Conservation (phyloP, 2,113 vertebrate species). For the Cyrtonyx montezumae region DNA sequence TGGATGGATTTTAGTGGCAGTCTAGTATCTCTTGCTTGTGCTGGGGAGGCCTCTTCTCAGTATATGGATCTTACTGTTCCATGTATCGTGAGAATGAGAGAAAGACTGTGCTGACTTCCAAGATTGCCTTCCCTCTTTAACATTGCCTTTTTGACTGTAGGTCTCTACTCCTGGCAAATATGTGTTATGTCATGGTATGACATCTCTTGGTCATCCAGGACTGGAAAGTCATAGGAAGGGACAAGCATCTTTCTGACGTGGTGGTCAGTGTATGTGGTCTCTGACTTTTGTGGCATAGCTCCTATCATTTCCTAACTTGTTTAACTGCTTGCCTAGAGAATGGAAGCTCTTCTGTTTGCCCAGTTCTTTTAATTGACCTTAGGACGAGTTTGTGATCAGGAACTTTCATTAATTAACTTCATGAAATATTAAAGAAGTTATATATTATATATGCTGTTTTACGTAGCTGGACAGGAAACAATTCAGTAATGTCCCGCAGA, state of each 20-base stretch:
- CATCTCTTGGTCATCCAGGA: neutral
- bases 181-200: fast-evolving
- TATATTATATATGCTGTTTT: neutral
- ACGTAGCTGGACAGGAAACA: neutral
- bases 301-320: neutral
- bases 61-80: neutral
- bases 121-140: neutral
- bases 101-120: neutral
- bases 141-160: neutral
- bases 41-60: neutral
- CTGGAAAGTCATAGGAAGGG: neutral
- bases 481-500: neutral
- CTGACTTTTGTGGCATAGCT: neutral
- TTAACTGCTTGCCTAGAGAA: neutral
- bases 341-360: fast-evolving
- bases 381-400: neutral
- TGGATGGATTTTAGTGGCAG: neutral
- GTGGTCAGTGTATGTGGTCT: neutral
- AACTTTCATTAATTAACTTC: neutral
- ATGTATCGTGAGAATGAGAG: neutral
- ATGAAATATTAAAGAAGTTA: neutral
- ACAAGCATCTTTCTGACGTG: fast-evolving
- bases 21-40: neutral
- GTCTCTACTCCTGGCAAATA: neutral
- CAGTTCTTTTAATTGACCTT: neutral